Conservation (phyloP, 2,797 vertebrate genomes). For the Acropternis orthonyx region DNA sequence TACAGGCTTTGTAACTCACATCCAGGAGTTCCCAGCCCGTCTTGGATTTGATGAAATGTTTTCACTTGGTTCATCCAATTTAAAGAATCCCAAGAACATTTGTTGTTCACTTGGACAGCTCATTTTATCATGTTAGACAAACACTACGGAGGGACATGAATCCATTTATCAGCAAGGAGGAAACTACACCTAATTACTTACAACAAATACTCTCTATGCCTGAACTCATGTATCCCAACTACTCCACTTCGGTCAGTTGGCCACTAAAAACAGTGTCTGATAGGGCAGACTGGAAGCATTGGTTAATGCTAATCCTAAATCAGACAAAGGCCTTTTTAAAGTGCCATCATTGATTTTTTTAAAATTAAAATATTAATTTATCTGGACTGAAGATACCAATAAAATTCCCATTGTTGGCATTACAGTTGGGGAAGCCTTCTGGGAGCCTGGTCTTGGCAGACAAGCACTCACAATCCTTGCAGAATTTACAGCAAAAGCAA, state of each 20-base stretch:
- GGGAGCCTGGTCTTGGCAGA: neutral
- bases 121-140: neutral
- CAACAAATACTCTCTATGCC: neutral
- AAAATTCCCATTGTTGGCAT: neutral
- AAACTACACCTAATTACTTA: neutral
- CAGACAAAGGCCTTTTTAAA: neutral
- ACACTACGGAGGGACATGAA: rapidly evolving
- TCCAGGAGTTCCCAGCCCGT: neutral
- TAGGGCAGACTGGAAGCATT: neutral
- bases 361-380: neutral
- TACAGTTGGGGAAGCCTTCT: neutral
- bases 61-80: neutral
- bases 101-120: neutral
- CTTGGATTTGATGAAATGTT: neutral
- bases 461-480: neutral
- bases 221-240: neutral
- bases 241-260: neutral
- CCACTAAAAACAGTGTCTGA: neutral
- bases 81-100: neutral
- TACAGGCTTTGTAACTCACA: rapidly evolving
- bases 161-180: neutral
- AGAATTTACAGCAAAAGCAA: neutral
- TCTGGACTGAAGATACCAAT: neutral
- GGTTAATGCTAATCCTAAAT: neutral
- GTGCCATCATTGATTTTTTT: neutral